Conservation (phyloP, 2,113 vertebrate genomes). For the Neodon shergylaensis region DNA sequence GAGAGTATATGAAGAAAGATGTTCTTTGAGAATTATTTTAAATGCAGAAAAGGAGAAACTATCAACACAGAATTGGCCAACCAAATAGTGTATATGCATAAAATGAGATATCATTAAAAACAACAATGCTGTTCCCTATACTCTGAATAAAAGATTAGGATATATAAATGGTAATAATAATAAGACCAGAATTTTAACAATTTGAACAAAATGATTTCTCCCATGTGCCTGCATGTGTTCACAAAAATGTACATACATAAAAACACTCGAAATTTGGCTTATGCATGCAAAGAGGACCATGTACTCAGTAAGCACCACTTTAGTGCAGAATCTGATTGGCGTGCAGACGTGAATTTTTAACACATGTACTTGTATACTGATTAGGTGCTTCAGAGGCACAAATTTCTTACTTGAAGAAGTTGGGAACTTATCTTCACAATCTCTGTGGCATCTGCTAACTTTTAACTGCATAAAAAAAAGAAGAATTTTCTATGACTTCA, state of each 20-base stretch:
- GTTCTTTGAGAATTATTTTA: not conserved
- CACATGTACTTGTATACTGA: not conserved
- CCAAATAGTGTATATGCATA: conserved; percentile 15
- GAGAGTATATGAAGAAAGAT: not conserved
- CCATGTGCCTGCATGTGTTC: not conserved
- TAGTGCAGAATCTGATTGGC: not conserved
- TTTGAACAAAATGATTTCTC: not conserved
- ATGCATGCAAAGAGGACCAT: not conserved
- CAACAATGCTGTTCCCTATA: not conserved
- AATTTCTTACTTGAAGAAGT: conserved; percentile 25
- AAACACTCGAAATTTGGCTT: not conserved
- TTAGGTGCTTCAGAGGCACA: conserved; percentile 3
- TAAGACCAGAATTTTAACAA: not conserved
- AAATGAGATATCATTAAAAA: not conserved
- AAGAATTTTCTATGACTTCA: not conserved
- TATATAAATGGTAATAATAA: not conserved
- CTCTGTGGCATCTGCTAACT: not conserved
- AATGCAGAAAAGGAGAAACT: conserved; percentile 25
- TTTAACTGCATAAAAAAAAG: not conserved
- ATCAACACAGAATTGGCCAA: not conserved
- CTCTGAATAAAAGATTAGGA: not conserved
- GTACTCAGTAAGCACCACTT: not conserved
- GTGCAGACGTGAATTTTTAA: not conserved
- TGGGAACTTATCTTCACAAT: not conserved
- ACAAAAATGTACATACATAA: not conserved